Conservation (phyloP, 2,113 vertebrate species). For the Labeo rohita region DNA sequence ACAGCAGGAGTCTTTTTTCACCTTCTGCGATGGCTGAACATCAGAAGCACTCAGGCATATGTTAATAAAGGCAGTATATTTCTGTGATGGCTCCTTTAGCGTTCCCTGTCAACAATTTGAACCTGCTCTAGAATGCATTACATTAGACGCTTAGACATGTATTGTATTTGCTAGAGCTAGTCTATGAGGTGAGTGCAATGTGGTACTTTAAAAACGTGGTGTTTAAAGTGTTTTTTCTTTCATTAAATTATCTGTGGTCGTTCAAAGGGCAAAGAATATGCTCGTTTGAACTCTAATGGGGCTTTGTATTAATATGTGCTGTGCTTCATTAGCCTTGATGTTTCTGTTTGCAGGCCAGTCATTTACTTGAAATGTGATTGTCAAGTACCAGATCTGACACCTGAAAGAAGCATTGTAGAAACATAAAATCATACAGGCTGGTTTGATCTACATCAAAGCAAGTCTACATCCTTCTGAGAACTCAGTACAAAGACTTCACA, state of each 20-base stretch:
- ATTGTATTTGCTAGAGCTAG: not conserved
- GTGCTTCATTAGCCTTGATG: conserved; percentile 9
- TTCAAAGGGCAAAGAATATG: not conserved
- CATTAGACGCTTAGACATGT: not conserved
- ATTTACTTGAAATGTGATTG: conserved; percentile 30
- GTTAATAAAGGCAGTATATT: conserved; percentile 50
- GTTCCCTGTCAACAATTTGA: conserved; percentile 27
- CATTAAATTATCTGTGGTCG: too few species aligned
- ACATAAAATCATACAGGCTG: conserved; percentile 52
- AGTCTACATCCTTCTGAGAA: conserved; percentile 12
- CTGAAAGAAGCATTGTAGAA: conserved; percentile 63
- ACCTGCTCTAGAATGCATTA: conserved; percentile 28
- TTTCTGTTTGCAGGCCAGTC: conserved; percentile 6
- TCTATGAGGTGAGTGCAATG: not conserved
- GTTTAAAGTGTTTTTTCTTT: not conserved
- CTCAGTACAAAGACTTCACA: conserved; percentile 26
- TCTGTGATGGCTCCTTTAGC: conserved; percentile 31
- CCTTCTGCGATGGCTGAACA: conserved; percentile 24
- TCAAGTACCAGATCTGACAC: conserved; percentile 48
- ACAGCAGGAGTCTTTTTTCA: conserved; percentile 47
- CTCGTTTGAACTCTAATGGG: not conserved
- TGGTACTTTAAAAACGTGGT: not conserved
- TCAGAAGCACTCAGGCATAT: conserved; percentile 20
- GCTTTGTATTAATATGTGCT: not conserved
- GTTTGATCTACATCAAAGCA: conserved; percentile 59